Conservation (phyloP, 2,797 vertebrate genomes). For the Pantherophis vulpinus region DNA sequence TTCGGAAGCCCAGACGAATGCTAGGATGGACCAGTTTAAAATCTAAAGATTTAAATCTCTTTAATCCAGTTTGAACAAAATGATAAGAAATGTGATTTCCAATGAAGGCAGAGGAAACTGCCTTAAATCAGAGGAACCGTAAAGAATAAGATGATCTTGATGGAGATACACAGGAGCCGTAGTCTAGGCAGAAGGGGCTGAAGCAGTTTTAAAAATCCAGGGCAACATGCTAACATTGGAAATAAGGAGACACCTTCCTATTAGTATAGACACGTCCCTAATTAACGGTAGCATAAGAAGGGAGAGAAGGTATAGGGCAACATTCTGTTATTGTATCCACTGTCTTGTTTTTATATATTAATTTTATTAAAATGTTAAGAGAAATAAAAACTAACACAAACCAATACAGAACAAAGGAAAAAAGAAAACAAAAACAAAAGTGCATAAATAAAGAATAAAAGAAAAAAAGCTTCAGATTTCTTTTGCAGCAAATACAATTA, state of each 20-base stretch:
- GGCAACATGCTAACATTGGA: neutral
- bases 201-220: neutral
- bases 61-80: neutral
- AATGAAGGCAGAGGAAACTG: neutral
- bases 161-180: neutral
- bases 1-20: neutral
- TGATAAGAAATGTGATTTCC: neutral
- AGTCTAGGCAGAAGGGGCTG: neutral
- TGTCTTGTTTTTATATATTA: neutral
- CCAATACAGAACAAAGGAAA: neutral
- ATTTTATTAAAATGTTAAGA: neutral
- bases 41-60: neutral
- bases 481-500: neutral
- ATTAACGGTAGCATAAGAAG: neutral
- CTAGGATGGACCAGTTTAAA: neutral
- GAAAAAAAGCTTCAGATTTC: neutral
- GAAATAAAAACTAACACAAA: neutral
- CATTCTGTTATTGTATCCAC: neutral
- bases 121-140: neutral
- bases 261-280: neutral
- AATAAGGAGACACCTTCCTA: neutral
- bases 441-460: neutral
- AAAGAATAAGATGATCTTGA: neutral
- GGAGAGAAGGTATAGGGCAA: neutral
- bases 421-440: neutral